Evolutionary conservation across 1,140 invertebrate species (phyloP).

Genomic region (Panagrolaimus sp.): DNA sequence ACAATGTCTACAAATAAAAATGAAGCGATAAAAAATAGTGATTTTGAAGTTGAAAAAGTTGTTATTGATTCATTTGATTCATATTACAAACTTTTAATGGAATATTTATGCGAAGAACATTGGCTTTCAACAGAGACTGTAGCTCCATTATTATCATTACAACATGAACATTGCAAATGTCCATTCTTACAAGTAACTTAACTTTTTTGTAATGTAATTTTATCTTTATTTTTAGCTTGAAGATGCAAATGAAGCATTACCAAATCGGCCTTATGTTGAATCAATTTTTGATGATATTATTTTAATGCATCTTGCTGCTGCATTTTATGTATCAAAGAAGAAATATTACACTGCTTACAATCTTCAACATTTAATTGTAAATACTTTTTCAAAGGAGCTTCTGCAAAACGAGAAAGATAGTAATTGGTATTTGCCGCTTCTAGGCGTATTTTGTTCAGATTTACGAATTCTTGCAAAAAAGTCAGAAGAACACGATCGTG

Average conservation of each 20-base stretch:
- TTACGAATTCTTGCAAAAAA: constrained; percentile 71
- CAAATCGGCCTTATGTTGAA: constrained; percentile 29
- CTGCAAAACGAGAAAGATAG: constrained; percentile 77
- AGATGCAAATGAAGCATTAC: constrained; percentile 33
- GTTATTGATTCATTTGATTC: constrained; percentile 8
- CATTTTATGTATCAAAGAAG: constrained; percentile 30
- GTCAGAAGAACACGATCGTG: constrained; percentile 43
- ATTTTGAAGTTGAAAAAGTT: neutral
- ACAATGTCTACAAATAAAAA: too few relatives aligned
- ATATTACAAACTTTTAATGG: constrained; percentile 7
- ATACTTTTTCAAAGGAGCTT: constrained; percentile 67
- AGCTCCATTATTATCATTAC: constrained; percentile 7
- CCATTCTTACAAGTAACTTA: constrained; percentile 4
- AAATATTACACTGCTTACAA: constrained; percentile 35
- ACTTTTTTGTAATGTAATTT: neutral
- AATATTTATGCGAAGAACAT: constrained; percentile 17
- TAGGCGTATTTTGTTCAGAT: constrained; percentile 72
- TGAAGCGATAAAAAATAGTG: too few relatives aligned
- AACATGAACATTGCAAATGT: neutral
- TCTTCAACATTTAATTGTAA: constrained; percentile 15
- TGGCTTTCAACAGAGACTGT: neutral
- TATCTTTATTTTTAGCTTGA: constrained; percentile 31
- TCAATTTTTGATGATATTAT: constrained; percentile 46
- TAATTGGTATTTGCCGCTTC: constrained; percentile 4
- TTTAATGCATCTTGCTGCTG: constrained; percentile 36